Base-by-base conservation (phyloP, 1,140 invertebrate genomes). In the Bombus sylvicola region DNA sequence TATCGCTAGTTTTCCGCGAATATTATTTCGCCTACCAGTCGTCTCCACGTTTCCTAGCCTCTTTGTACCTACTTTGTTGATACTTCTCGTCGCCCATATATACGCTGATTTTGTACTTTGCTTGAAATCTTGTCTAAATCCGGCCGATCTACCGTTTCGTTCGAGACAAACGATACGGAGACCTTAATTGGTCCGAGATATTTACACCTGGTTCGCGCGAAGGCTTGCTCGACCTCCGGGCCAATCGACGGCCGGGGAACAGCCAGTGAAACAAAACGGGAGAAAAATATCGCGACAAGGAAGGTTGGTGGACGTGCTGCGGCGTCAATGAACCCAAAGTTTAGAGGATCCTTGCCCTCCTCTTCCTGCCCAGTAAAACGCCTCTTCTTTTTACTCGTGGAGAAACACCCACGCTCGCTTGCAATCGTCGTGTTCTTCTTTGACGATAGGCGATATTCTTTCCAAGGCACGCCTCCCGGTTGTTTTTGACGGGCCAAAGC, bases 281-380 rank as follows among this genome's bases (percentile, higher is more conserved):
- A 31, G 31, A 31, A 77, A 41, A 68, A n/a, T 79, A 76, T 53
- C 31, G 22, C 12, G n/a, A 18, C 18, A 28, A 34, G 41, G 37
- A 78, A 73, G 18, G 77, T 53, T 10, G 59, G 37, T 15, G 22
- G 18, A 10, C 31, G 9, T 18, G 41, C 1, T 18, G 47, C 47
- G 34, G 41, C 10, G 57, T 86, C 69, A 86, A 83, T 62, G 85
- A 71, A 88, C 85, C 85, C 53, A 5, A n/a, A 59, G 75, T 88
- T 92, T 90, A 83, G 73, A 85, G 81, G 88, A 87, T 90, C 74
- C 69, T 74, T 83, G 89, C 90, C 71, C 82, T 87, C 53, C 76
- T 85, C 66, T 25, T 5, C 13, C 47, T 81, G 37, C 80, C 53
- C 22, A 1, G 31, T 22, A 34, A 31, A 9, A 31, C 66, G 66